A percentile compares a stretch with the other conserved stretches of the same genome.
Evolutionary conservation across 2,888 invertebrate genomes (phyloP).

Genomic region (Pollenia angustigena): DNA sequence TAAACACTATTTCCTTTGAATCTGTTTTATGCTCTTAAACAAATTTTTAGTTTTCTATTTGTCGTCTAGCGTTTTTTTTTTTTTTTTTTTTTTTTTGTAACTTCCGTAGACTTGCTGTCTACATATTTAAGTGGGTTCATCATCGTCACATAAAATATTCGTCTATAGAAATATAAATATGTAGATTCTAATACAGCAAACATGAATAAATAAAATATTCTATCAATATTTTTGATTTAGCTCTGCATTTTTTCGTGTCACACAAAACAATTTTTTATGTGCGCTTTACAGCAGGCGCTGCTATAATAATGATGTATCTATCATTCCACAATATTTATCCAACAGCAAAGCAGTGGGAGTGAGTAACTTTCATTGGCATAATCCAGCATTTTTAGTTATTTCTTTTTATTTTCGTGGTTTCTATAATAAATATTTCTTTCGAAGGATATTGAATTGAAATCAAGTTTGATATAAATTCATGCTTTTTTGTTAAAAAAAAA

Average conservation of each 20-base stretch:
- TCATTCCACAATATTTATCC: conserved; percentile 14
- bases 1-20: conserved; percentile 21
- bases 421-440: conserved; percentile 43
- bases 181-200: not conserved
- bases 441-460: conserved; percentile 68
- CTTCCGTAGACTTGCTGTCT: conserved; percentile 13
- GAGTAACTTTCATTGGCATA: not conserved
- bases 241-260: conserved; percentile 26
- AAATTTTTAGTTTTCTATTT: conserved; percentile 12
- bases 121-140: conserved; percentile 42
- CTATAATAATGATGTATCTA: conserved; percentile 33
- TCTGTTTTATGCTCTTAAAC: not conserved
- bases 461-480: conserved; percentile 45
- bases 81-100: not conserved
- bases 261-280: conserved; percentile 15
- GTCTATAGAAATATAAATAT: conserved; percentile 7
- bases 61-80: not conserved
- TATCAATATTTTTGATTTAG: conserved; percentile 38
- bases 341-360: not conserved
- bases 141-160: conserved; percentile 19
- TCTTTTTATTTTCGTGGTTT: conserved; percentile 43
- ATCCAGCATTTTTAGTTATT: not conserved
- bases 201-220: conserved; percentile 1
- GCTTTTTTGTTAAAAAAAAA: conserved; percentile 18
- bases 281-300: conserved; percentile 22